Evolutionary conservation across 2,888 invertebrate species (phyloP).

Genomic region (Chromoteleia sp.): DNA sequence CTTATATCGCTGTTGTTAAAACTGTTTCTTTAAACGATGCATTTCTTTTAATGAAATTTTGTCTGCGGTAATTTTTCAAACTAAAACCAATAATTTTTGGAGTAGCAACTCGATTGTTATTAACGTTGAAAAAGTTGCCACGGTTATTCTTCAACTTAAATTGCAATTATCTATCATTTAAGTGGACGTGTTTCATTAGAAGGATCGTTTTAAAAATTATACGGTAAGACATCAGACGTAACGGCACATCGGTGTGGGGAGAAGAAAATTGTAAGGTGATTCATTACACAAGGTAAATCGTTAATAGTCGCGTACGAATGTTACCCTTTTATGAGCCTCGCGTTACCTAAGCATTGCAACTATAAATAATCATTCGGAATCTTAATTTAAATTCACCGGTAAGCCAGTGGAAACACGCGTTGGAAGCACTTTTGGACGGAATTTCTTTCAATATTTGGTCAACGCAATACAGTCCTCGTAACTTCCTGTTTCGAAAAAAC

Average conservation of each 20-base stretch:
- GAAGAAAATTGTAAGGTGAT: constrained; percentile 47
- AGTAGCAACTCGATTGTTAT: no score
- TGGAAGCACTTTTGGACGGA: no score
- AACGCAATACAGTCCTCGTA: no score
- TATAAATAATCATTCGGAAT: constrained; percentile 21
- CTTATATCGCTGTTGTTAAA: no score
- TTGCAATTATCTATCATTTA: constrained; percentile 29
- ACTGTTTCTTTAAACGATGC: no score
- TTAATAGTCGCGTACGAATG: constrained; percentile 35
- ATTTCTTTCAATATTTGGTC: no score
- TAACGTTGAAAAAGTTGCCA: no score
- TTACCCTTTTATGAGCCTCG: constrained; percentile 37
- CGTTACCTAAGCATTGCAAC: constrained; percentile 15
- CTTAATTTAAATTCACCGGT: constrained; percentile 2
- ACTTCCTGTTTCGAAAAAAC: no score
- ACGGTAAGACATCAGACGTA: constrained; percentile 24
- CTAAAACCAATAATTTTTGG: no score
- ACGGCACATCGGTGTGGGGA: constrained; percentile 24
- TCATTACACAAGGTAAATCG: constrained; percentile 57
- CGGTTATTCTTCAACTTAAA: not conserved
- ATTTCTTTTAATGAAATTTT: no score
- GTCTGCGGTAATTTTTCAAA: no score
- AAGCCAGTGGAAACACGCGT: not conserved
- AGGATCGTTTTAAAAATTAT: constrained; percentile 32
- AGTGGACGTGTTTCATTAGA: constrained; percentile 13